Conservation (phyloP, 1,140 invertebrate genomes). For the Drosophila sturtevanti region DNA sequence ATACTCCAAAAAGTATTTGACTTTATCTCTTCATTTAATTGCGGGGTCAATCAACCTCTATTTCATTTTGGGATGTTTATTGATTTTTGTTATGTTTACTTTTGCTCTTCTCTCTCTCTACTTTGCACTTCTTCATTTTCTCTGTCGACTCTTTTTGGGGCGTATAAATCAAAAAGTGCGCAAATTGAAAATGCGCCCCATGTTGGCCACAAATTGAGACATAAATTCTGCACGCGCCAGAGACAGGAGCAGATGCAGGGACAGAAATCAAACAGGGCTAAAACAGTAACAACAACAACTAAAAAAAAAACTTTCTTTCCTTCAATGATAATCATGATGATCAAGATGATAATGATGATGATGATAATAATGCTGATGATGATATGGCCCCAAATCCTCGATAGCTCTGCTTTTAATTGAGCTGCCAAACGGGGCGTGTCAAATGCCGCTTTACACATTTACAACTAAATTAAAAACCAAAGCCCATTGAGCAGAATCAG, state of each 20-base stretch:
- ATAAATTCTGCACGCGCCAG: slow-evolving; percentile 79
- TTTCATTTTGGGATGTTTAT: slow-evolving; percentile 30
- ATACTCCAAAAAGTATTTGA: background rate
- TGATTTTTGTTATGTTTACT: slow-evolving; percentile 53
- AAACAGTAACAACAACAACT: slow-evolving; percentile 8
- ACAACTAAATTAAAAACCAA: slow-evolving; percentile 73
- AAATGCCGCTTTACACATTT: slow-evolving; percentile 79
- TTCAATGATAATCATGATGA: slow-evolving; percentile 29
- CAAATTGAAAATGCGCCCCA: slow-evolving; percentile 80
- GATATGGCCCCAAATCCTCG: slow-evolving; percentile 19
- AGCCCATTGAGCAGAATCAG: slow-evolving; percentile 16
- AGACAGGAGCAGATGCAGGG: slow-evolving; percentile 48
- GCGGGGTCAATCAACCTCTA: slow-evolving; percentile 32
- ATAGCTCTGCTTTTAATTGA: slow-evolving; percentile 77
- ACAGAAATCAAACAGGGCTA: slow-evolving; percentile 46
- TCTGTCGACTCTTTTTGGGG: slow-evolving; percentile 49
- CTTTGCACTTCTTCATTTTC: slow-evolving; percentile 6
- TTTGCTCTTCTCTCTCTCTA: slow-evolving; percentile 23
- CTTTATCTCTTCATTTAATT: too few relatives aligned
- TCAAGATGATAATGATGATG: background rate
- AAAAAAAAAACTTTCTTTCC: slow-evolving; percentile 38
- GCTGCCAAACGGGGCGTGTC: slow-evolving; percentile 78
- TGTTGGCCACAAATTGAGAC: slow-evolving; percentile 79
- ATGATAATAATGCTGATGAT: background rate
- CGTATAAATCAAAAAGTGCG: slow-evolving; percentile 76